Evolutionary conservation across 1,140 invertebrate species (phyloP), one percentile per base, ranked within the genome.

Genomic region (Drosophila tristis): DNA sequence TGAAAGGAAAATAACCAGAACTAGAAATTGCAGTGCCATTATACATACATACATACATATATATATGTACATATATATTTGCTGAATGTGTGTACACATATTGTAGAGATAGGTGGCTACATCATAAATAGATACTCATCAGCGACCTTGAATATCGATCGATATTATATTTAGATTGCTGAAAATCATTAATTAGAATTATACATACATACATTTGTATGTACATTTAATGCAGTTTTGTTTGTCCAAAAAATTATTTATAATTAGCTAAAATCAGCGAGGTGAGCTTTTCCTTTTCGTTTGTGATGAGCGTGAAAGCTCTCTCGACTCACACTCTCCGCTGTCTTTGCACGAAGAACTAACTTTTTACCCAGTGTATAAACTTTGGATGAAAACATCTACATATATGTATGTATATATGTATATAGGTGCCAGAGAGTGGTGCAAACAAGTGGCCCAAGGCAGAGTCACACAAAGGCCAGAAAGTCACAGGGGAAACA

Each of bases 341-440:
- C 39, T 62, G 4, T 48, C 29, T 26, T 39, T 44, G 9, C 15
- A 15, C n/a, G 26, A 29, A 39, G 4, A 39, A 13, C 20, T 13
- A 35, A 60, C 56, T 57, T 59, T 65, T 78, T 72, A 49, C 57
- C 65, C 62, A 31, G 65, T 75, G 62, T 86, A 86, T 82, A 86
- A 63, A 87, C 84, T 87, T 87, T 82, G 72, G 66, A 82, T 87
- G 64, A 49, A 75, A 58, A 58, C 50, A 76, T 73, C 64, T 7
- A 39, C 31, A 31, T 35, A 5, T 8, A 8, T 2, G 2, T 11
- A 13, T 13, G 11, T 13, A 13, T 6, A 2, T 35, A 35, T 0
- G 1, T 35, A 0, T 35, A 3, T 35, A 35, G 11, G 51, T 54
- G 72, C 31, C 51, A 56, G 43, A 61, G 51, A 35, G 23, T 25